Percentiles rank a stretch among this genome's conserved stretches.
Evolutionary conservation across 1,140 invertebrate species (phyloP).

Genomic region (Penaeus chinensis): DNA sequence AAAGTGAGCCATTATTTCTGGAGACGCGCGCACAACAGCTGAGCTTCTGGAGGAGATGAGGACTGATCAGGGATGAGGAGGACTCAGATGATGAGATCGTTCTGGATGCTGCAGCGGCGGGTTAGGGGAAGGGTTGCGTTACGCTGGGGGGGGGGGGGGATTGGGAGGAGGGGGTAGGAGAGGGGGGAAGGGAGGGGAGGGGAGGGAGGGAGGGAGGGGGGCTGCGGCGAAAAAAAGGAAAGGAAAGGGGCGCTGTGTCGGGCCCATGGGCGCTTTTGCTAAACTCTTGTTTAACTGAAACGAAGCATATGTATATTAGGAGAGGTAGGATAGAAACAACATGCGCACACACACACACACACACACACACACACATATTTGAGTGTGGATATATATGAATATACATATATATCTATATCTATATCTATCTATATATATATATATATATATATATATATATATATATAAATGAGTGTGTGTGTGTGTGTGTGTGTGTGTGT

Average conservation of each 20-base stretch:
- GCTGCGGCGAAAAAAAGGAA: too few species aligned
- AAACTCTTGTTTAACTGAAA: neutral
- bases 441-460: too few species aligned
- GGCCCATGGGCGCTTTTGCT: neutral
- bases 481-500: too few species aligned
- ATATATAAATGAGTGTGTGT: too few species aligned
- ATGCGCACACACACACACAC: too few species aligned
- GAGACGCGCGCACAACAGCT: slow-evolving; percentile 47
- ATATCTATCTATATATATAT: too few species aligned
- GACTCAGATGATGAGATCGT: slow-evolving; percentile 34
- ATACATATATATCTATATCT: too few species aligned
- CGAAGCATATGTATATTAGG: too few species aligned
- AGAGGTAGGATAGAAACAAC: too few species aligned
- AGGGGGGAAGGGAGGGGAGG: too few species aligned
- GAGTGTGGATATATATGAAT: too few species aligned
- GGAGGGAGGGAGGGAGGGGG: neutral
- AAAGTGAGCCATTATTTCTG: slow-evolving; percentile 61
- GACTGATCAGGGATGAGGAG: slow-evolving; percentile 54
- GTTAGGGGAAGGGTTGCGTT: neutral
- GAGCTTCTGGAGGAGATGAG: slow-evolving; percentile 55
- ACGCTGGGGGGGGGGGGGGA: neutral
- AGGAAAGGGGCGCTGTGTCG: neutral
- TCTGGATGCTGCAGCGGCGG: slow-evolving; percentile 8
- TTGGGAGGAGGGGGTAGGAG: neutral
- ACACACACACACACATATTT: too few species aligned